Base-by-base conservation (phyloP, 2,113 vertebrate genomes). In the Chascanopsetta lugubris region DNA sequence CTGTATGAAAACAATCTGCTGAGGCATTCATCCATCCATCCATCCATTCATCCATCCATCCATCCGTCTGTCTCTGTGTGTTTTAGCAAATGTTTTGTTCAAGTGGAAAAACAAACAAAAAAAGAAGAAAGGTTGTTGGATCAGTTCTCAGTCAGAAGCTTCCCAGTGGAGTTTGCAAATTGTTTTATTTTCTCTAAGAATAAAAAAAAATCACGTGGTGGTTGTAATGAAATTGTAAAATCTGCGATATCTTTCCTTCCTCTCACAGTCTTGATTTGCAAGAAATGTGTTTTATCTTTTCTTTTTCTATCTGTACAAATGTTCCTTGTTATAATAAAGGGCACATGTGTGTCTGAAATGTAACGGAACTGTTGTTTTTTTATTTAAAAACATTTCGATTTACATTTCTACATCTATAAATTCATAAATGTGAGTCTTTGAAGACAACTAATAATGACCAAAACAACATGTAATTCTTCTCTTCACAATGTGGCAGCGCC, bases 211-310 rank as follows among this genome's bases (percentile, higher is more conserved):
- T 48, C 40, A 46, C 78, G 92, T 94, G 88, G 85, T 77, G 88
- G 85, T 77, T 87, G 88, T 95, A 95, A 94, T 87, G 72, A 87
- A 88, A 83, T 85, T 82, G 66, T 51, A 80, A 81, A 75, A 57
- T 90, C 86, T 91, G 89, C 90, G 89, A 85, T 87, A 92, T 91
- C 83, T 85, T 92, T 93, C 84, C 81, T 90, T 92, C 87, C 66
- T 89, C 87, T 66, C 87, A 89, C 79, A 94, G 81, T 88, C 93
- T 90, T 93, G 93, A 93, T 90, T 93, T 93, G 90, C 89, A 93
- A 92, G 89, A 94, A 92, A 94, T 92, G 91, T 94, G 91, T 91
- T 92, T 89, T 85, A 82, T 83, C 87, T 93, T 93, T 75, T 93
- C 80, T 88, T 75, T 86, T 86, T 87, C 69, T 76, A 72, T 74